A percentile compares a stretch with the other conserved stretches of the same genome.
Evolutionary conservation across 2,113 vertebrate genomes (phyloP).

Genomic region (Neopipo cinnamomea): DNA sequence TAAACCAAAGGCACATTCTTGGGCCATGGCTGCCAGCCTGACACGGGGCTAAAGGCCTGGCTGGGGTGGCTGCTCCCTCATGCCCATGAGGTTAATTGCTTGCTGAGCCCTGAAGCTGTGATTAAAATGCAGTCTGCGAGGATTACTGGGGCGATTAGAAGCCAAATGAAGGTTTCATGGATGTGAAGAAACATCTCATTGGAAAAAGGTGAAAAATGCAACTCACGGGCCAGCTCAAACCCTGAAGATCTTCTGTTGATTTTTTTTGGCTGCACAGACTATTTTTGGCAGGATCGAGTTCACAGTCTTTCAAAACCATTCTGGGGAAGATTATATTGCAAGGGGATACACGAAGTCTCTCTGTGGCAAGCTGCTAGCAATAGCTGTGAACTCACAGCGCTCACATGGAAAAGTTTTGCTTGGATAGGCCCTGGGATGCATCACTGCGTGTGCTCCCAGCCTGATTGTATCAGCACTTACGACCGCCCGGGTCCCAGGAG

Average conservation of each 20-base stretch:
- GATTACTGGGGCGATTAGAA: background rate
- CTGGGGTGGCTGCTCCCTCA: background rate
- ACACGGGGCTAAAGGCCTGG: background rate
- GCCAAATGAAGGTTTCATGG: background rate
- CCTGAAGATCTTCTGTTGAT: background rate
- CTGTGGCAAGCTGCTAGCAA: background rate
- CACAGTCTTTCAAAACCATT: conserved; percentile 32
- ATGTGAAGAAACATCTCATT: conserved; percentile 5
- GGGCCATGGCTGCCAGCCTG: background rate
- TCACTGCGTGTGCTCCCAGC: background rate
- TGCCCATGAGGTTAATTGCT: background rate
- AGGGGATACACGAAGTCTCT: background rate
- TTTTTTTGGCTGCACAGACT: conserved; percentile 23
- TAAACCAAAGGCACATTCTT: conserved; percentile 41
- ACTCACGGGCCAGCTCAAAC: background rate
- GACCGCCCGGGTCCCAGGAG: fast-evolving
- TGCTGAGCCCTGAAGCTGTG: background rate
- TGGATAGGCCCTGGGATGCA: background rate
- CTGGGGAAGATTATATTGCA: conserved; percentile 14
- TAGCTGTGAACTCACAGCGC: background rate
- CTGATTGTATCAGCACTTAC: background rate
- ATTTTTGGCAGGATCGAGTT: conserved; percentile 37
- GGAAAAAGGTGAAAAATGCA: conserved; percentile 55
- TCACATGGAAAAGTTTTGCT: background rate
- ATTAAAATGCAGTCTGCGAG: conserved; percentile 4